Percentiles rank a stretch among this genome's conserved stretches.
phyloP scores from a whole-genome alignment of 2,797 vertebrate species.

The Tadarida brasiliensis region DNA sequence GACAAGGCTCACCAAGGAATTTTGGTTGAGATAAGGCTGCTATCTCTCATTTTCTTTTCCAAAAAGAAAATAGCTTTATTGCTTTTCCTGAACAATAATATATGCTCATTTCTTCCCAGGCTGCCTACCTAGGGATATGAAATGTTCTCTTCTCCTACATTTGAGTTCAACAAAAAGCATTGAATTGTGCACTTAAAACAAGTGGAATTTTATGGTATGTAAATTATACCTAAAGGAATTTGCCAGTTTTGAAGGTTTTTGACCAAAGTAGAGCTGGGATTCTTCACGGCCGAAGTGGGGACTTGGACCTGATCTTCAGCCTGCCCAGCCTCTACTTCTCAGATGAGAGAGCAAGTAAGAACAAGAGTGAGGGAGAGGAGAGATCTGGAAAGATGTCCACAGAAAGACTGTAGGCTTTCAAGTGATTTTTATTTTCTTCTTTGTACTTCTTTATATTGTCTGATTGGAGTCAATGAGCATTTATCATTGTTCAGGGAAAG shows the following conservation, averaged over 20 bases:
- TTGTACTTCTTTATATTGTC: not conserved
- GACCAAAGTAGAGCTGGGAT: not conserved
- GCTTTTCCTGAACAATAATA: conserved; percentile 27
- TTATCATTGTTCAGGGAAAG: conserved; percentile 9
- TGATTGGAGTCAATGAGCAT: not conserved
- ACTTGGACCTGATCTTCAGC: not conserved
- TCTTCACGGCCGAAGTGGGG: not conserved
- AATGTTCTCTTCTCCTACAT: not conserved
- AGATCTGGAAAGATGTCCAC: not conserved
- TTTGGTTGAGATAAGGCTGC: not conserved
- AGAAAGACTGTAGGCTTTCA: not conserved
- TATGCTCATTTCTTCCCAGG: not conserved
- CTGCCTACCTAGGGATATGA: not conserved
- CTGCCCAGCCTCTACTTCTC: not conserved
- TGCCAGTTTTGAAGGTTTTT: not conserved
- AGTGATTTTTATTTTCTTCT: not conserved
- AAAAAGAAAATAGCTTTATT: conserved; percentile 19
- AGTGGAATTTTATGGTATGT: not conserved
- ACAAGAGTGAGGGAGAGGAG: not conserved
- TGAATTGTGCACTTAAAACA: not conserved
- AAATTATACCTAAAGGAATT: not conserved
- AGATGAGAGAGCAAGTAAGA: not conserved
- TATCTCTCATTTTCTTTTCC: not conserved
- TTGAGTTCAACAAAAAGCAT: not conserved
- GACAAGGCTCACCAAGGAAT: not conserved